phyloP scores from a whole-genome alignment of 2,113 vertebrate species.

The Struthio camelus region DNA sequence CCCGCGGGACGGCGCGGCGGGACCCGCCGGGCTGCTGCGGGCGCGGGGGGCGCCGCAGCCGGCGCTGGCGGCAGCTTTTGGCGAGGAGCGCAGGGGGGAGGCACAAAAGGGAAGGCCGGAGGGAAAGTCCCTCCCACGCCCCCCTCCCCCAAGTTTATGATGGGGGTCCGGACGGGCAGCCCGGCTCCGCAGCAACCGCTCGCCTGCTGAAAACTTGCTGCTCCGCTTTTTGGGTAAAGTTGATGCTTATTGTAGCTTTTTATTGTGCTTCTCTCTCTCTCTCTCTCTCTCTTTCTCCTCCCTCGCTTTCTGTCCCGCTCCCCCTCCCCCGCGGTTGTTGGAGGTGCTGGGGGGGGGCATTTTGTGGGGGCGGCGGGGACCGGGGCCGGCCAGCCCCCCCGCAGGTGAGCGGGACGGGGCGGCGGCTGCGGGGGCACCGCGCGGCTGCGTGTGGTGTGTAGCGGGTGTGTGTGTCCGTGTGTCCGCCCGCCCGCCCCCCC shows the following conservation, averaged over 20 bases:
- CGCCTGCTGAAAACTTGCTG: constrained; percentile 61
- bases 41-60: neutral
- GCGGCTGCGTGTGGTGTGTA: too few species aligned
- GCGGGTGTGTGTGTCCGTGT: neutral
- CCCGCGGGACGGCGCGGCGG: constrained; percentile 15
- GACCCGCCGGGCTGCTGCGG: neutral
- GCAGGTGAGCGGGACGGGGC: constrained; percentile 8
- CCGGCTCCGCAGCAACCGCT: constrained; percentile 34
- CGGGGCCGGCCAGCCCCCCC: neutral
- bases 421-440: neutral
- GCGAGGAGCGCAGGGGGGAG: neutral
- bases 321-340: neutral
- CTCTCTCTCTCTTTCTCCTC: accelerated
- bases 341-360: neutral
- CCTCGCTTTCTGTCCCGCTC: accelerated
- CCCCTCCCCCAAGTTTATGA: constrained; percentile 63
- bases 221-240: constrained; percentile 67
- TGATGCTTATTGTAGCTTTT: constrained; percentile 47
- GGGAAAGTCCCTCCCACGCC: constrained; percentile 48
- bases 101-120: constrained; percentile 58
- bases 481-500: neutral
- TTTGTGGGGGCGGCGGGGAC: neutral
- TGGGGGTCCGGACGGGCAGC: constrained; percentile 55
- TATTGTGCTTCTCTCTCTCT: neutral
- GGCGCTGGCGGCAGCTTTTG: neutral